phyloP scores from a whole-genome alignment of 1,140 invertebrate species.

The Anadara kagoshimensis region DNA sequence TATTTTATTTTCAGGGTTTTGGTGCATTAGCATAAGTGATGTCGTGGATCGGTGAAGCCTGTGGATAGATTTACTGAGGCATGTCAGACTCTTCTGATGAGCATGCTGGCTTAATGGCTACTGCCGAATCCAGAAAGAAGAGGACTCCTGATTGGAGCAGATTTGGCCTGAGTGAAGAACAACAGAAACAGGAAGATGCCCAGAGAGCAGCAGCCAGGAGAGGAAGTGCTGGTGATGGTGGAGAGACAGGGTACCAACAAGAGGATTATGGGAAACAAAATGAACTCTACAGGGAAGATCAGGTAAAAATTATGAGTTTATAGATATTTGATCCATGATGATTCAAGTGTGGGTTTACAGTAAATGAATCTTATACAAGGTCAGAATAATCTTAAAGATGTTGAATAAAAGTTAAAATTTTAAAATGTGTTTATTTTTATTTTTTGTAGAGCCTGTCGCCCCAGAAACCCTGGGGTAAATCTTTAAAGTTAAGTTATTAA shows the following conservation, averaged over 20 bases:
- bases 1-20: too few relatives aligned
- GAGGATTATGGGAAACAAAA: conserved; percentile 76
- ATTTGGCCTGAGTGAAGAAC: conserved; percentile 68
- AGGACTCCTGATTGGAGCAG: conserved; percentile 65
- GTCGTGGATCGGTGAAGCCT: too few relatives aligned
- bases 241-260: conserved; percentile 51
- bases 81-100: conserved; percentile 38
- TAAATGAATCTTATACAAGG: not conserved
- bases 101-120: conserved; percentile 36
- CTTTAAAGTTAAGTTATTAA: not conserved
- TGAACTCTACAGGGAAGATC: conserved; percentile 91
- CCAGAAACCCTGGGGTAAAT: not conserved
- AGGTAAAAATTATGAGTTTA: conserved; percentile 75
- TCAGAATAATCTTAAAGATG: not conserved
- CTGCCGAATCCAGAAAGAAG: conserved; percentile 28
- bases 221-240: conserved; percentile 26
- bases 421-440: not conserved
- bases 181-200: conserved; percentile 46
- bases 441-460: not conserved
- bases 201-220: conserved; percentile 23
- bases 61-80: too few relatives aligned
- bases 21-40: too few relatives aligned
- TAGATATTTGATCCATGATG: not conserved
- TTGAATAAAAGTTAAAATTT: not conserved
- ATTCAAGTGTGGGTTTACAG: not conserved